These are phyloP conservation scores for Adineta ricciae DNA, from an alignment of 2,888 invertebrate genomes.

Conservation along the genomic window DNA sequence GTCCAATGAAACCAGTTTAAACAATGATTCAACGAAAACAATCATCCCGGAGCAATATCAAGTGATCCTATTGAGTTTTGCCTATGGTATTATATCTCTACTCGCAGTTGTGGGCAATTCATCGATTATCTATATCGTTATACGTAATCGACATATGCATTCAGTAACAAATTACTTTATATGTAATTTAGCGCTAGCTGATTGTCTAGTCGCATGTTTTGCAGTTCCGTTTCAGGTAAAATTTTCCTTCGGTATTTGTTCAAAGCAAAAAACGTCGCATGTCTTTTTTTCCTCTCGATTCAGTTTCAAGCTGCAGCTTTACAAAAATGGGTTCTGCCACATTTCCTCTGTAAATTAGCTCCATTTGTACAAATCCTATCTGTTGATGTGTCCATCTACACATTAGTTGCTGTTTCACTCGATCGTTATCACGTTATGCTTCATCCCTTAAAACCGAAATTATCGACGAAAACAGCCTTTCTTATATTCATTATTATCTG, in stretches of 20 bases:
- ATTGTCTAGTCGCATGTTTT: constrained; percentile 73
- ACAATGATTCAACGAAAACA: background rate
- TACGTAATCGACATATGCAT: constrained; percentile 65
- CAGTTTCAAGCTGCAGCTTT: constrained; percentile 61
- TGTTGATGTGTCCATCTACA: constrained; percentile 76
- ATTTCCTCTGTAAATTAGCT: constrained; percentile 76
- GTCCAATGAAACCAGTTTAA: background rate
- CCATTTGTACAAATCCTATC: constrained; percentile 75
- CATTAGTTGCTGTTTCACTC: constrained; percentile 72
- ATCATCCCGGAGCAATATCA: background rate
- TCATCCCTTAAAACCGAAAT: constrained; percentile 55
- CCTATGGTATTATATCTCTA: constrained; percentile 71
- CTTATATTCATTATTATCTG: constrained; percentile 66
- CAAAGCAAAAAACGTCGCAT: too few relatives aligned
- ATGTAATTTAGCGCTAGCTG: constrained; percentile 71
- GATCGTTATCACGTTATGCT: constrained; percentile 62
- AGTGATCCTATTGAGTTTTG: constrained; percentile 63
- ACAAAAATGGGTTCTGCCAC: constrained; percentile 73
- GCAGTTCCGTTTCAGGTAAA: constrained; percentile 64
- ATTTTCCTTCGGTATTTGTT: too few relatives aligned
- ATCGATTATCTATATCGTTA: constrained; percentile 74
- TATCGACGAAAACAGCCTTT: constrained; percentile 65
- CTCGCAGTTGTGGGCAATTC: constrained; percentile 71
- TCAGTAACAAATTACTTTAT: constrained; percentile 74
- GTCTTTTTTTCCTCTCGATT: background rate